Evolutionary conservation across 2,888 invertebrate genomes (phyloP).

Genomic region (Sinohyriopsis cumingii): DNA sequence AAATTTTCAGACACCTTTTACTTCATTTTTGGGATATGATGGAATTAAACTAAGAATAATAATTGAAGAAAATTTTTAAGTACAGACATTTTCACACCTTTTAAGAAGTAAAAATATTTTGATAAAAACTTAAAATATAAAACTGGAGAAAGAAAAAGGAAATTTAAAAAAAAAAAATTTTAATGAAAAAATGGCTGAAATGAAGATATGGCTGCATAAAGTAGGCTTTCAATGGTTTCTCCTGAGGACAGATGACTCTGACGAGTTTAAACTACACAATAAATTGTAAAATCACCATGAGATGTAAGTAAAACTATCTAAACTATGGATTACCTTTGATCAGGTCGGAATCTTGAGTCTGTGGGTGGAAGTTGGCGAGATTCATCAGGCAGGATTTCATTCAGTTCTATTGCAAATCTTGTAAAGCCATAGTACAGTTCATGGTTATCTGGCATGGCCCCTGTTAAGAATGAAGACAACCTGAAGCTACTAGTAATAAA

Average conservation of each 20-base stretch:
- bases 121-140: neutral
- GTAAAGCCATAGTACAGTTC: slow-evolving; percentile 89
- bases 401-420: slow-evolving; percentile 87
- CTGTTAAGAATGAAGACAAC: slow-evolving; percentile 58
- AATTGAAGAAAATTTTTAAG: no score
- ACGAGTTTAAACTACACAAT: neutral
- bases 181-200: no score
- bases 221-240: neutral
- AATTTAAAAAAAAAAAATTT: no score
- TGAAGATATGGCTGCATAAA: neutral
- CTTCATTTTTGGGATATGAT: no score
- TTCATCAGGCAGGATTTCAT: slow-evolving; percentile 80
- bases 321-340: slow-evolving; percentile 71
- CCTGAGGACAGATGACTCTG: neutral
- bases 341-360: slow-evolving; percentile 85
- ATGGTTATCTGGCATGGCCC: slow-evolving; percentile 86
- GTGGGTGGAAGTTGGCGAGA: slow-evolving; percentile 79
- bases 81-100: no score
- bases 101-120: no score
- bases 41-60: no score
- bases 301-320: neutral
- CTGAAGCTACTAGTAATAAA: no score
- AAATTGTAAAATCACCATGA: neutral
- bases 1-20: neutral
- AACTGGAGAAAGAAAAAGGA: neutral